Evolutionary conservation across 2,113 vertebrate genomes (phyloP), one percentile per base, ranked within the genome.

Genomic region (Eretmochelys imbricata): DNA sequence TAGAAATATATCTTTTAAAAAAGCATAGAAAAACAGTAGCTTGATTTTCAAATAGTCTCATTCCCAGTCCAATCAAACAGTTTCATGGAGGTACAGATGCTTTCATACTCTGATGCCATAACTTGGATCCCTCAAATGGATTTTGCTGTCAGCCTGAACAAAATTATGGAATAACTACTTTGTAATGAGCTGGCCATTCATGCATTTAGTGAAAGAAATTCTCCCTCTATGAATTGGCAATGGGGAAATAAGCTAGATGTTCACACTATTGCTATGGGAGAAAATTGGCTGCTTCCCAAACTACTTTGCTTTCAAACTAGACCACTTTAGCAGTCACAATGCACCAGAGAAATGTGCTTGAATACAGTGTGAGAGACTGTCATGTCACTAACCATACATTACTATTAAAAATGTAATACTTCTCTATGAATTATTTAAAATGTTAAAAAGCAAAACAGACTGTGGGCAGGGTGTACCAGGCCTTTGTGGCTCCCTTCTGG

Each of bases 141-240:
- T 94, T 94, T 55, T 86, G n/a, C 82, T 90, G 55, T 84, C 87
- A 95, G 62, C 54, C n/a, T 97, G 72, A 93, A 83, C 69, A 88
- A 96, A 93, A 97, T 93, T 88, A 51, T 85, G 82, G 90, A 95
- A 88, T 78, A 93, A 96, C 69, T 88, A 54, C 80, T 94, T 91
- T 91, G 72, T 91, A 94, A 93, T 87, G 88, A 95, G 87, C 72
- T 94, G 81, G 42, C 65, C 87, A 89, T 82, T 94, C 86, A 89
- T 93, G 50, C 80, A 89, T 93, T 93, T 82, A 85, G 57, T 93
- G 51, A 95, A 95, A 91, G n/a, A 84, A 90, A 90, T 91, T 91
- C 80, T 96, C 90, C 29, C 80, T 93, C 29, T 92, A 93, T 91
- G 50, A 95, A 94, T 50, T 97, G 96, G 91, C 87, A 82, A 75